A percentile compares a stretch with the other conserved stretches of the same genome.
Evolutionary conservation across 2,113 vertebrate genomes (phyloP).

Genomic region (Heterocephalus glaber): DNA sequence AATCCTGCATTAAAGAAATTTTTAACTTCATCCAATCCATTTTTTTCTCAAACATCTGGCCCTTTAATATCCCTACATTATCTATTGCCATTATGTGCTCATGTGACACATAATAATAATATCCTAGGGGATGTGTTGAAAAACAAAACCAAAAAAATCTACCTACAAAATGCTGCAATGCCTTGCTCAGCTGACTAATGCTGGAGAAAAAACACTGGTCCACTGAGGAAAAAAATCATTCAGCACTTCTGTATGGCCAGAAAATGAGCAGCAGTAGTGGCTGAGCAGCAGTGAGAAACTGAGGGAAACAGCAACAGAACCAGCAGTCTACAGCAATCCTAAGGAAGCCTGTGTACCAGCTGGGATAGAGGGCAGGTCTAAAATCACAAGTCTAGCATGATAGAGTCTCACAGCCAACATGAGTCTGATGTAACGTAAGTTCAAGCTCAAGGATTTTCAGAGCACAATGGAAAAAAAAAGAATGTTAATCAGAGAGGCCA

Average conservation of each 20-base stretch:
- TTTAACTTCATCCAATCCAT: neutral
- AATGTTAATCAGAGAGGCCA: neutral
- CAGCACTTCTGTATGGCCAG: neutral
- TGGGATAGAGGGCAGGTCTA: neutral
- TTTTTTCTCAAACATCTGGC: neutral
- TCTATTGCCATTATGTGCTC: neutral
- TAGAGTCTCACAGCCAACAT: neutral
- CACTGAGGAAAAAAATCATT: neutral
- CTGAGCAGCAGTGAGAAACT: neutral
- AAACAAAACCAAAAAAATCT: neutral
- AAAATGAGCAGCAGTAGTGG: neutral
- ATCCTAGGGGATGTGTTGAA: neutral
- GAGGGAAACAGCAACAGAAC: neutral
- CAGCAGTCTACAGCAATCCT: neutral
- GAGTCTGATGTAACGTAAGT: neutral
- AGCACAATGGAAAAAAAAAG: neutral
- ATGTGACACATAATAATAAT: neutral
- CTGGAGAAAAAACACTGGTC: neutral
- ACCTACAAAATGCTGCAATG: neutral
- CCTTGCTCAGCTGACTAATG: neutral
- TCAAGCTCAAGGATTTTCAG: neutral
- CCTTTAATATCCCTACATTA: neutral
- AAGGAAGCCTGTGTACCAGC: neutral
- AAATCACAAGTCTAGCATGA: neutral
- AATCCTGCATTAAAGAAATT: neutral